Percentiles rank a stretch among this genome's conserved stretches.
Conservation (phyloP, 2,888 invertebrate genomes). For the Hipparchia sbordonii region DNA sequence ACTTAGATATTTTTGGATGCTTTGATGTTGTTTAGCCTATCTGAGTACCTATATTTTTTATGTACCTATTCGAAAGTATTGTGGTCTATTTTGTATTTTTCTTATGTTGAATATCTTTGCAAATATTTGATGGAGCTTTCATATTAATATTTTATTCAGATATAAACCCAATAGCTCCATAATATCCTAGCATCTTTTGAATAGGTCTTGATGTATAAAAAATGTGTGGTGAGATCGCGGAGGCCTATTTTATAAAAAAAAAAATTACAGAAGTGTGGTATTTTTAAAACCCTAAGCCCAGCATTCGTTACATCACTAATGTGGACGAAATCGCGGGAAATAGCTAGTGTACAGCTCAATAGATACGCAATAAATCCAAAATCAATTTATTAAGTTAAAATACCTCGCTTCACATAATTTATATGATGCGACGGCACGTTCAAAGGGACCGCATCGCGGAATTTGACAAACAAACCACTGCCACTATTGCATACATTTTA, state of each 20-base stretch:
- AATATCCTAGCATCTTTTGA: no score
- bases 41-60: neutral
- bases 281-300: no score
- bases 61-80: neutral
- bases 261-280: no score
- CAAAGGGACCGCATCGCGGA: constrained; percentile 32
- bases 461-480: constrained; percentile 41
- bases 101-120: neutral
- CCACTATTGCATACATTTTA: constrained; percentile 24
- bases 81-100: neutral
- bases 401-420: constrained; percentile 23
- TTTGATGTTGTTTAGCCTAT: neutral
- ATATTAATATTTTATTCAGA: no score
- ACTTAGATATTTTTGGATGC: constrained; percentile 13
- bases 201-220: no score
- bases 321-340: neutral
- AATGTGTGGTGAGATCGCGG: no score
- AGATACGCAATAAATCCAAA: neutral
- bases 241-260: no score
- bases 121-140: no score
- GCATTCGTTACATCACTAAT: no score
- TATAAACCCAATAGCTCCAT: no score
- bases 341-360: neutral
- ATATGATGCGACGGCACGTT: constrained; percentile 37
- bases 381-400: neutral